phyloP scores from a whole-genome alignment of 2,888 invertebrate species.

The Pandemis corylana region DNA sequence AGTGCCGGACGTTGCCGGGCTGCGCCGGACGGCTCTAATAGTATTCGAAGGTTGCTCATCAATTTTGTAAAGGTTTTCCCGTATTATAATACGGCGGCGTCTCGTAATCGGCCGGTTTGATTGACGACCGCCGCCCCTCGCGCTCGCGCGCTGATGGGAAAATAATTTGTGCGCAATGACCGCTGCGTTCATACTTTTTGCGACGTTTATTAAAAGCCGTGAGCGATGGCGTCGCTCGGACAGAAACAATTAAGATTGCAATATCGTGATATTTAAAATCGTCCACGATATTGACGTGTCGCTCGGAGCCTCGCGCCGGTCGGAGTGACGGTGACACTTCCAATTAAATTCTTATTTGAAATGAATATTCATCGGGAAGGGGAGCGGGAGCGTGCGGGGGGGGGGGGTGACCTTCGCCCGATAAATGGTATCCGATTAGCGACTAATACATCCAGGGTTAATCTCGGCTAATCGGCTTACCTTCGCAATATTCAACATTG shows the following conservation, averaged over 20 bases:
- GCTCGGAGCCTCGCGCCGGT: slow-evolving; percentile 19
- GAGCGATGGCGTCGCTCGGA: slow-evolving; percentile 46
- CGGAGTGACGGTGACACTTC: slow-evolving; percentile 36
- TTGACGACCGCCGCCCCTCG: slow-evolving; percentile 44
- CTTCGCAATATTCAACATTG: slow-evolving; percentile 33
- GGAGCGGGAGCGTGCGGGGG: not conserved
- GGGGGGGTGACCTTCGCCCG: slow-evolving; percentile 2
- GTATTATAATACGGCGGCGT: slow-evolving; percentile 39
- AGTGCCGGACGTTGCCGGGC: not conserved
- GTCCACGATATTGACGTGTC: slow-evolving; percentile 30
- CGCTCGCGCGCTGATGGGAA: slow-evolving; percentile 51
- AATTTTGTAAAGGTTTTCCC: slow-evolving; percentile 40
- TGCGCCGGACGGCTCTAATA: not conserved
- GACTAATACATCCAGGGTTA: slow-evolving; percentile 29
- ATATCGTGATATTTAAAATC: slow-evolving; percentile 40
- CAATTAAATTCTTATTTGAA: slow-evolving; percentile 38
- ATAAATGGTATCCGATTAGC: slow-evolving; percentile 18
- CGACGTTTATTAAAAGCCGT: slow-evolving; percentile 60
- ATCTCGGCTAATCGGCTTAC: slow-evolving; percentile 36
- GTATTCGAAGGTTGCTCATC: slow-evolving; percentile 36
- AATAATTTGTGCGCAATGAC: slow-evolving; percentile 56
- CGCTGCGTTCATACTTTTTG: slow-evolving; percentile 56
- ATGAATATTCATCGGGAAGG: slow-evolving; percentile 31
- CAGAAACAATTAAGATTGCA: slow-evolving; percentile 37
- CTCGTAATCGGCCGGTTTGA: slow-evolving; percentile 44